Conservation (phyloP, 2,888 invertebrate genomes). For the Furcula furcula region DNA sequence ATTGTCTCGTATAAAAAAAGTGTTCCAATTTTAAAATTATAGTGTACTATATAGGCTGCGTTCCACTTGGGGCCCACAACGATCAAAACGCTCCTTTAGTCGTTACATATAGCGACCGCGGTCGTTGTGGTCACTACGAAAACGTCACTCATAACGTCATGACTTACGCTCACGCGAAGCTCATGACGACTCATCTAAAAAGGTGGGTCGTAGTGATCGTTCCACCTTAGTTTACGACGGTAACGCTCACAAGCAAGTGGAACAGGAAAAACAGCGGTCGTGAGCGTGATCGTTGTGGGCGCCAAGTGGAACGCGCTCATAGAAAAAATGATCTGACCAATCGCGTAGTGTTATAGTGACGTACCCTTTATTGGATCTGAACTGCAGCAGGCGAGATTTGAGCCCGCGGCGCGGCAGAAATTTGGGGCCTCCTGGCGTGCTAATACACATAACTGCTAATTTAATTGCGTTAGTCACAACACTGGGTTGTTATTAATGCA, state of each 20-base stretch:
- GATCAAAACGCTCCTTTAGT: no score
- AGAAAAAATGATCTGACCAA: conserved; percentile 59
- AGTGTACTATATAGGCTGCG: no score
- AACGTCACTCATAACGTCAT: no score
- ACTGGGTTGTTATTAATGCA: neutral
- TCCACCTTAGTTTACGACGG: no score
- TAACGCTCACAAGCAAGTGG: no score
- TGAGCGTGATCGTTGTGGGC: neutral
- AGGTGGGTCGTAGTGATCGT: no score
- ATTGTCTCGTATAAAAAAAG: neutral
- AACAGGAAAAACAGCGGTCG: no score
- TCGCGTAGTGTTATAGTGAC: conserved; percentile 63
- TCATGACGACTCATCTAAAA: no score
- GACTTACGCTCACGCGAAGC: neutral
- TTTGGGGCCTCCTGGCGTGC: conserved; percentile 90
- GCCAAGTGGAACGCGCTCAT: conserved; percentile 1
- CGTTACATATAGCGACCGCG: no score
- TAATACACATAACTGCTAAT: conserved; percentile 47
- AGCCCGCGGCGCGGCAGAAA: conserved; percentile 94
- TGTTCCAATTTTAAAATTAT: neutral
- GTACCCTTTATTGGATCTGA: conserved; percentile 95
- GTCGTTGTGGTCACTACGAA: no score
- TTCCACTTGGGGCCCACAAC: no score
- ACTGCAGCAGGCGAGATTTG: conserved; percentile 95
- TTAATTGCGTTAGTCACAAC: conserved; percentile 34